These are phyloP conservation scores for Sternarchorhynchus goeldii DNA, from an alignment of 2,797 vertebrate genomes.

Conservation along the genomic window DNA sequence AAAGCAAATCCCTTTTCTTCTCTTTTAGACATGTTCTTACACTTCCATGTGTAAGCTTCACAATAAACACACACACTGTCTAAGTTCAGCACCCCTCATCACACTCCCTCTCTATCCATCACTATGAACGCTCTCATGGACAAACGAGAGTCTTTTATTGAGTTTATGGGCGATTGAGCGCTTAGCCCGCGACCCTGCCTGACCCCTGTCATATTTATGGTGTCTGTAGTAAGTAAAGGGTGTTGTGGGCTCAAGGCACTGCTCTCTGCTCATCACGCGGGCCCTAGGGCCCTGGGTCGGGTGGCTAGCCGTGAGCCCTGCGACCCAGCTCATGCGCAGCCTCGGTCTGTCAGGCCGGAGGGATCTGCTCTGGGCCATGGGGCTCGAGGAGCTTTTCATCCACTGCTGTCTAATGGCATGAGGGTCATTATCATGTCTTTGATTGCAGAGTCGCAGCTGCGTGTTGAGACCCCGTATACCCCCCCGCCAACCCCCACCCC, in stretches of 20 bases:
- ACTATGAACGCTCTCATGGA: constrained; percentile 64
- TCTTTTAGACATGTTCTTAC: neutral
- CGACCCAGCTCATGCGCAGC: neutral
- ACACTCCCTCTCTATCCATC: constrained; percentile 56
- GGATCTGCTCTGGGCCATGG: neutral
- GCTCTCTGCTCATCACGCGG: constrained; percentile 26
- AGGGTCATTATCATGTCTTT: constrained; percentile 68
- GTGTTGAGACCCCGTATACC: constrained; percentile 55
- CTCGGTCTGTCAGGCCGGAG: neutral
- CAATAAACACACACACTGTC: constrained; percentile 46
- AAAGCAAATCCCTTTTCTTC: neutral
- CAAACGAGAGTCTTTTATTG: constrained; percentile 75
- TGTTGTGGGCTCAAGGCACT: constrained; percentile 53
- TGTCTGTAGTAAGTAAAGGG: constrained; percentile 63
- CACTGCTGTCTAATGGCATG: constrained; percentile 54
- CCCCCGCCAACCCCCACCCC: too few relatives aligned
- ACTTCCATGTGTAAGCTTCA: constrained; percentile 34
- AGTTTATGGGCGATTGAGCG: constrained; percentile 71
- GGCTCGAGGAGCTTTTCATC: constrained; percentile 51
- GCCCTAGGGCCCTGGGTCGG: too few relatives aligned
- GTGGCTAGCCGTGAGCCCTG: neutral
- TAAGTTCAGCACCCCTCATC: constrained; percentile 7
- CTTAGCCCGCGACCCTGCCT: constrained; percentile 74
- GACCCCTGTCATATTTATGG: constrained; percentile 79
- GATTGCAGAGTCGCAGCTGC: constrained; percentile 64